These are phyloP conservation scores for Physocephala rufipes DNA, from an alignment of 2,888 invertebrate genomes.

Conservation along the genomic window DNA sequence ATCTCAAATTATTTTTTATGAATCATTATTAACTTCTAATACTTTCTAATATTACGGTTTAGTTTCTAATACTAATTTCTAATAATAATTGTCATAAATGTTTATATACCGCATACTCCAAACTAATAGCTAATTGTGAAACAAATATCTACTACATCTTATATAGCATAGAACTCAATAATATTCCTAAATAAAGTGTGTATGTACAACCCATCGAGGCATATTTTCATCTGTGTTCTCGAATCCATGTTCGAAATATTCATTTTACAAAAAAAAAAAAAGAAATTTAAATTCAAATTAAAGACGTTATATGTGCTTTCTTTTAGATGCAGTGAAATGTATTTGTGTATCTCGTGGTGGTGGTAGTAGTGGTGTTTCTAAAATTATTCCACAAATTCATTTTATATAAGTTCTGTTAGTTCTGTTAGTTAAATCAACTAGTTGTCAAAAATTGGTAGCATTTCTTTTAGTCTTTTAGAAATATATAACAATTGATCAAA, in stretches of 20 bases:
- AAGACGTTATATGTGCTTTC: background rate
- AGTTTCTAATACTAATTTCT: no score
- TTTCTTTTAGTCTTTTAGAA: constrained; percentile 19
- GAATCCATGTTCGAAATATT: background rate
- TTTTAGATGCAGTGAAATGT: no score
- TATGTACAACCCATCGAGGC: constrained; percentile 46
- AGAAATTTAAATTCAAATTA: no score
- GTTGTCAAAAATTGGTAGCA: constrained; percentile 32
- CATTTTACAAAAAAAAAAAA: no score
- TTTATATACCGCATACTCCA: background rate
- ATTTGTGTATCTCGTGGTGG: no score
- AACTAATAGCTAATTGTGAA: background rate
- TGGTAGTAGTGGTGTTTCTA: no score
- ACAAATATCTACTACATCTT: background rate
- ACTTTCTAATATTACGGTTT: no score
- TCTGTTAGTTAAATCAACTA: background rate
- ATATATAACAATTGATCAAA: background rate
- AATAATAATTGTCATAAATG: background rate
- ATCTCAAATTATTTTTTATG: no score
- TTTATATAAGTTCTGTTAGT: background rate
- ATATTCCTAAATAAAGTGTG: no score
- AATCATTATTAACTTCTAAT: no score
- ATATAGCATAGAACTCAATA: background rate
- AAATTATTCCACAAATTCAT: background rate
- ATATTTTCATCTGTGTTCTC: constrained; percentile 14